phyloP scores from a whole-genome alignment of 2,113 vertebrate species.

The Tonatia bakeri region DNA sequence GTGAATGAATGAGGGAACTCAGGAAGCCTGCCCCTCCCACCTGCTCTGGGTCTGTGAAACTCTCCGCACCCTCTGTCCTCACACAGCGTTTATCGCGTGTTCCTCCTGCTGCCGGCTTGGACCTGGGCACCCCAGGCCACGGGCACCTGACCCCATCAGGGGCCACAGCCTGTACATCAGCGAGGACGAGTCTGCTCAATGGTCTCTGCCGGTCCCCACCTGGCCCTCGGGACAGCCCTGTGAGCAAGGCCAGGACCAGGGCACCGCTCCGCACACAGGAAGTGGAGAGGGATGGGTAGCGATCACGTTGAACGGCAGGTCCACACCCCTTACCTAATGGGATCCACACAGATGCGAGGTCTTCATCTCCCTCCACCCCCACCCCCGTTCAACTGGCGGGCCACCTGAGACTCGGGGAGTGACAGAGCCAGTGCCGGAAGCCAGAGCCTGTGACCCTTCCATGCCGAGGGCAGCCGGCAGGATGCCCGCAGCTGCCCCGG shows the following conservation, averaged over 20 bases:
- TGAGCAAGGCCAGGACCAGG: not conserved
- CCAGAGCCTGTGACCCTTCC: not conserved
- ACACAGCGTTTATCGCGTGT: rapidly evolving
- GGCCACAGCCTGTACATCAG: rapidly evolving
- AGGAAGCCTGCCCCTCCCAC: not conserved
- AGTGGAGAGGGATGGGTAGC: not conserved
- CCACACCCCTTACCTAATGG: rapidly evolving
- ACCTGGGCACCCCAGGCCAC: not conserved
- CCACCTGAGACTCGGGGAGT: not conserved
- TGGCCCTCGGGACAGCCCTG: not conserved
- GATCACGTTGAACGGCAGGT: rapidly evolving
- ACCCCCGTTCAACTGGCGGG: rapidly evolving
- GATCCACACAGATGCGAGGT: rapidly evolving
- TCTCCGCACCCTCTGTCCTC: not conserved
- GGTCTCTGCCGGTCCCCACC: not conserved
- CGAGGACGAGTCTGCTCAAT: rapidly evolving
- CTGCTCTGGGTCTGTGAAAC: not conserved
- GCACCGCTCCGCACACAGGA: rapidly evolving
- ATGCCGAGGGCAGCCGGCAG: rapidly evolving
- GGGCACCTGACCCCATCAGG: rapidly evolving
- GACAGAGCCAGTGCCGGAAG: not conserved
- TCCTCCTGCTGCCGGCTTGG: not conserved
- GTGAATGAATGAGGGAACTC: no score
- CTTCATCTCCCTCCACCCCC: not conserved
- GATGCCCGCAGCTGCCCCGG: not conserved